A percentile compares a stretch with the other conserved stretches of the same genome.
phyloP scores from a whole-genome alignment of 2,888 invertebrate genomes.

The Polydrusus cervinus region DNA sequence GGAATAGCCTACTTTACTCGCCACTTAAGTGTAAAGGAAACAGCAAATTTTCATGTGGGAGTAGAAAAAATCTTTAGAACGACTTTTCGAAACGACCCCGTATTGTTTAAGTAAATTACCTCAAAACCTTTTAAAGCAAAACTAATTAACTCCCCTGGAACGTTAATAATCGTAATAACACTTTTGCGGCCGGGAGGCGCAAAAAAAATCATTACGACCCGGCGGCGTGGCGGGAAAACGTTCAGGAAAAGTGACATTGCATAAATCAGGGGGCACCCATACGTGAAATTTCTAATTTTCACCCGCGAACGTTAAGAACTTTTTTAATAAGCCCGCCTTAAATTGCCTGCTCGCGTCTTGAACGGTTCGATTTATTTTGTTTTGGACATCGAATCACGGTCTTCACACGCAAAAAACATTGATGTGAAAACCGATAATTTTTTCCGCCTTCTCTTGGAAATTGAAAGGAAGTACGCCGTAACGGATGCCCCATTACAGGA shows the following conservation, averaged over 20 bases:
- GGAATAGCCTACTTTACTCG: too few relatives aligned
- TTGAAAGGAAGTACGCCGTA: too few relatives aligned
- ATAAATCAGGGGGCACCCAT: constrained; percentile 63
- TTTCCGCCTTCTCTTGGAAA: too few relatives aligned
- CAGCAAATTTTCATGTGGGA: too few relatives aligned
- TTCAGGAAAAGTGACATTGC: constrained; percentile 60
- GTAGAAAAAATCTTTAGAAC: neutral
- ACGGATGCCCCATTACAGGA: too few relatives aligned
- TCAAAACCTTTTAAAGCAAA: constrained; percentile 31
- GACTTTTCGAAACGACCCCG: neutral
- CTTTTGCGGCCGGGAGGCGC: constrained; percentile 18
- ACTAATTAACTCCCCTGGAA: constrained; percentile 43
- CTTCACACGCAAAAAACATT: neutral
- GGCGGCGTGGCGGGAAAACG: constrained; percentile 29
- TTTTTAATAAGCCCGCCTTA: constrained; percentile 51
- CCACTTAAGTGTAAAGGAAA: too few relatives aligned
- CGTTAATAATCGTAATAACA: constrained; percentile 47
- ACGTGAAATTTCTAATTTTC: constrained; percentile 66
- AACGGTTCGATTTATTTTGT: constrained; percentile 46
- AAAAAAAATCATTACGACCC: constrained; percentile 44
- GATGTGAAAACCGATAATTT: neutral
- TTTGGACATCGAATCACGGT: constrained; percentile 38
- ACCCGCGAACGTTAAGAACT: constrained; percentile 45
- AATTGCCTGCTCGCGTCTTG: constrained; percentile 34
- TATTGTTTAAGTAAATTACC: constrained; percentile 16